These are phyloP conservation scores for Agrochola lychnidis DNA, from an alignment of 2,888 invertebrate genomes.

Conservation along the genomic window DNA sequence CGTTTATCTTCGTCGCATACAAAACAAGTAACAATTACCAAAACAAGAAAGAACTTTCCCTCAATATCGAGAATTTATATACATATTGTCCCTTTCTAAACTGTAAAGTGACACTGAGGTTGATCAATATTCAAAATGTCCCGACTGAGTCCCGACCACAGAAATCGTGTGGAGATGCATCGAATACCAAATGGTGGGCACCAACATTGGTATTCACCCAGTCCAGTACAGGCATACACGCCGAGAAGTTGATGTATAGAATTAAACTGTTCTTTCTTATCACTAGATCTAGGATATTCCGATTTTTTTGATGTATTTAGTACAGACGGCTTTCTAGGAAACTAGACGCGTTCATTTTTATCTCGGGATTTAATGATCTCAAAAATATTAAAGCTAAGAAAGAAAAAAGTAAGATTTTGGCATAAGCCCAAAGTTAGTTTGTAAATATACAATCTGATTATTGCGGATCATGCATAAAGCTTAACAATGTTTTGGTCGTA, in stretches of 20 bases:
- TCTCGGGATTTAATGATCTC: neutral
- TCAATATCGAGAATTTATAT: conserved; percentile 73
- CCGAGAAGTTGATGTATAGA: conserved; percentile 78
- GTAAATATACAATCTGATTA: neutral
- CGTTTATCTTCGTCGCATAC: conserved; percentile 65
- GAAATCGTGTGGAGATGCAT: conserved; percentile 85
- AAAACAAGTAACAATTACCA: conserved; percentile 65
- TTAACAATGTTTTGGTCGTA: neutral
- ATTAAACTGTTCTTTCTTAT: conserved; percentile 78
- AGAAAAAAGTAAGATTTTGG: neutral
- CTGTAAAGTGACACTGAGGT: conserved; percentile 62
- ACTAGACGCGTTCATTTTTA: neutral
- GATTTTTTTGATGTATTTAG: conserved; percentile 33
- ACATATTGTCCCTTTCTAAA: conserved; percentile 71
- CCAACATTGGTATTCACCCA: conserved; percentile 84
- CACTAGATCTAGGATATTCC: conserved; percentile 73
- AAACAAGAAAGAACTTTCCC: conserved; percentile 79
- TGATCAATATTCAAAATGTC: conserved; percentile 88
- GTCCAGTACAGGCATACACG: conserved; percentile 78
- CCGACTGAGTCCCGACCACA: conserved; percentile 82
- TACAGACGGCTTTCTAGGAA: conserved; percentile 23
- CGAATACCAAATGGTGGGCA: conserved; percentile 82
- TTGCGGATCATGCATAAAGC: neutral
- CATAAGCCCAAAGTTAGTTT: no score
- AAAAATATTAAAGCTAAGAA: neutral